These are phyloP conservation scores for Gephyroberyx darwinii DNA, from an alignment of 2,797 vertebrate genomes.

Conservation along the genomic window DNA sequence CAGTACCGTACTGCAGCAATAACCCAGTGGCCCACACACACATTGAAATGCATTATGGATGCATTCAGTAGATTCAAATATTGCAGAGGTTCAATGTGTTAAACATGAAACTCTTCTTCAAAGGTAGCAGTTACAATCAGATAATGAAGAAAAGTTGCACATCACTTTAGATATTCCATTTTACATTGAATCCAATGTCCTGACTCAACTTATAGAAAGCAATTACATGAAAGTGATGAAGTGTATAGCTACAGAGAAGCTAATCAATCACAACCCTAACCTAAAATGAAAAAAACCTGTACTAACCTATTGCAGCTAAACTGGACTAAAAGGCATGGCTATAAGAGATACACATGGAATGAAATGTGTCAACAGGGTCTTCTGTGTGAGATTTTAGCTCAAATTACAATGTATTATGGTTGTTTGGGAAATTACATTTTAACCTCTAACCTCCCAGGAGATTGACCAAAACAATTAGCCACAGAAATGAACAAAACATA, in stretches of 20 bases:
- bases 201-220: too few relatives aligned
- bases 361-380: too few relatives aligned
- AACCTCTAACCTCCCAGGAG: neutral
- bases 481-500: neutral
- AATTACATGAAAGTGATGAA: neutral
- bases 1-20: slow-evolving; percentile 12
- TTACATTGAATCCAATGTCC: too few relatives aligned
- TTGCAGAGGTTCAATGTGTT: too few relatives aligned
- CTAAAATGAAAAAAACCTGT: slow-evolving; percentile 12
- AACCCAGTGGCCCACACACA: slow-evolving; percentile 6
- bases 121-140: too few relatives aligned
- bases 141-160: neutral
- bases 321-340: neutral
- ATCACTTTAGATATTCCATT: neutral
- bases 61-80: too few relatives aligned
- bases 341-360: neutral
- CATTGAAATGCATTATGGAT: neutral
- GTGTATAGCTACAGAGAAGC: too few relatives aligned
- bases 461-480: too few relatives aligned
- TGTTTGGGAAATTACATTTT: neutral
- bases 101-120: too few relatives aligned
- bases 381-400: neutral
- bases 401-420: too few relatives aligned
- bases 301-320: neutral
- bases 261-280: neutral